Base-by-base conservation (phyloP, 2,888 invertebrate genomes). In the Melinaea marsaeus region DNA sequence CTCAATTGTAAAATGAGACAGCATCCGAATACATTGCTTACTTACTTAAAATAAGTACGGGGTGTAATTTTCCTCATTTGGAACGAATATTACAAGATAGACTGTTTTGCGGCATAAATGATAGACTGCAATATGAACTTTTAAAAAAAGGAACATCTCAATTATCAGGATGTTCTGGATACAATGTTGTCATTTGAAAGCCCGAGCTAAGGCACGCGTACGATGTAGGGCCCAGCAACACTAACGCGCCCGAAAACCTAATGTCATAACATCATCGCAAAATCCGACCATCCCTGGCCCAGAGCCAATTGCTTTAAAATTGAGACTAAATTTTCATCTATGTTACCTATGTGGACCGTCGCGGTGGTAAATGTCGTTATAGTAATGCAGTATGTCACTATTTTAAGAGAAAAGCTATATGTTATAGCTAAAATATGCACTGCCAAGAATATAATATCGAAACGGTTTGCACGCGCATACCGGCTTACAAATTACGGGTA, bases 31-130 rank as follows among this genome's bases (percentile, higher is more conserved):
- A 62, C 33, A 66, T 69, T 9, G 62, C 58, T 1, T 51, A 63
- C 0, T 45, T 71, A 6, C 47, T 69, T 54, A 70, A 68, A 68
- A 51, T 72, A 13, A 69, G 71, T 61, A 45, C 66, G 1, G 57
- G 62, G 2, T 73, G 72, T 58, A 70, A 71, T 60, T 73, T 69
- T 63, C 11, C 57, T 2, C 61, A 72, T 45, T 67, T 71, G 42
- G 70, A 72, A 37, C 61, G 69, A n/a, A 72, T 67, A 70, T 60
- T 69, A 13, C 69, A 70, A 3, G 72, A 72, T 54, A 60, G 68
- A 51, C 55, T 71, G 0, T 69, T 72, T 5, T 71, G 71, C 37
- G 69, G 73, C 6, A 69, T 73, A 70, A 58, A 37, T 33, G 69
- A 55, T 7, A 64, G 60, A 22, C 48, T 71, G 9, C 68, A 70